Evolutionary conservation across 1,140 invertebrate genomes (phyloP), one percentile per base, ranked within the genome.

Genomic region (Drosophila micromelanica): DNA sequence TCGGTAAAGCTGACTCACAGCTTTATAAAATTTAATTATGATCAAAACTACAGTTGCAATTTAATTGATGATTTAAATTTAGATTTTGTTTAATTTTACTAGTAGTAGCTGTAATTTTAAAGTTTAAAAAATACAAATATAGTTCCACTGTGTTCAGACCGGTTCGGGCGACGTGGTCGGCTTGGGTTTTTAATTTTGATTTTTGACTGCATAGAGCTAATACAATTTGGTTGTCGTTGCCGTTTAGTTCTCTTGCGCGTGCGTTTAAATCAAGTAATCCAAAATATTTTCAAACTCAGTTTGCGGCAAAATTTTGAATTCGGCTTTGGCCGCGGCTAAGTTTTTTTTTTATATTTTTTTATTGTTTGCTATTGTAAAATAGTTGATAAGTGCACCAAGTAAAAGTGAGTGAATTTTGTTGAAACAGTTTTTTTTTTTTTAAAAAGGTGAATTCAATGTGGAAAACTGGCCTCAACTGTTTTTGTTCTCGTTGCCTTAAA

Each of bases 241-340:
- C 55, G 73, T 75, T 85, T 85, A 85, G 81, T 85, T 86, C 77
- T 85, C 77, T 80, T 71, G 57, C 78, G 81, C 78, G 81, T 86
- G 80, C 81, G 80, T 73, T 74, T 73, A 80, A 85, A 80, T 62
- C 76, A 85, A 85, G 81, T 85, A 73, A 82, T 73, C 72, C 64
- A 76, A 67, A 65, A 65, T 43, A 74, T 59, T 70, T 62, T 27
- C 32, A 15, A 35, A 30, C 42, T 73, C 54, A 35, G 42, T 42
- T 35, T 23, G 30, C 52, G 59, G 12, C 40, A 32, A 42, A 52
- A 55, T 59, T 59, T 73, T 45, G 20, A 12, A 27, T 20, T 42
- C 20, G 43, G 51, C 43, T 51, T 23, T 32, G 38, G 30, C 37
- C 35, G 42, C 45, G 45, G 45, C 30, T 43, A 6, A 37, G 43